A percentile compares a stretch with the other conserved stretches of the same genome.
phyloP scores from a whole-genome alignment of 2,113 vertebrate species.

The Neodon shergylaensis region DNA sequence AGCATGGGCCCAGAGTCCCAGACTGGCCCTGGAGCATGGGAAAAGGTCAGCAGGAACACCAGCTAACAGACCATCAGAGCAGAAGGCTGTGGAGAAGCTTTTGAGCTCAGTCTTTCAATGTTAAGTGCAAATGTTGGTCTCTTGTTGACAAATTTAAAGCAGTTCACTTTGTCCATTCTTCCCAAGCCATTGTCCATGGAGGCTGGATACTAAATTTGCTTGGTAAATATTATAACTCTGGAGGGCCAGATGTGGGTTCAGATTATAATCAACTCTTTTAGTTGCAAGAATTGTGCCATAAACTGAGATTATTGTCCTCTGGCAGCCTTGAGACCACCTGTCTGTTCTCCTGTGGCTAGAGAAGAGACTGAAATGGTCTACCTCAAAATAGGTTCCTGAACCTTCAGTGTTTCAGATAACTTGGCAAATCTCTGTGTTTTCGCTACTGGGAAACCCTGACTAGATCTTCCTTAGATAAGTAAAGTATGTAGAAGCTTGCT shows the following conservation, averaged over 20 bases:
- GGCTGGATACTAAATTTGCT: neutral
- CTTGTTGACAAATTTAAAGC: neutral
- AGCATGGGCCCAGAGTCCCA: neutral
- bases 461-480: neutral
- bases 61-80: neutral
- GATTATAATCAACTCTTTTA: neutral
- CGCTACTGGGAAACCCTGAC: neutral
- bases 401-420: neutral
- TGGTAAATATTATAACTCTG: neutral
- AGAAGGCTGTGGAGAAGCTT: neutral
- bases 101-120: neutral
- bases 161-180: neutral
- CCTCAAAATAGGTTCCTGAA: neutral
- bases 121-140: neutral
- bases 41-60: neutral
- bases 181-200: neutral
- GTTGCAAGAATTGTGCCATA: neutral
- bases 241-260: neutral
- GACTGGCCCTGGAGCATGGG: neutral
- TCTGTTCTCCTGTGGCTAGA: neutral
- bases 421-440: constrained; percentile 4
- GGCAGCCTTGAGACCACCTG: neutral
- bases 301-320: constrained; percentile 9
- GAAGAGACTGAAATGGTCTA: neutral
- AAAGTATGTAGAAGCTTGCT: neutral